Evolutionary conservation across 2,797 vertebrate genomes (phyloP), one percentile per base, ranked within the genome.

Genomic region (Sphenodon punctatus): DNA sequence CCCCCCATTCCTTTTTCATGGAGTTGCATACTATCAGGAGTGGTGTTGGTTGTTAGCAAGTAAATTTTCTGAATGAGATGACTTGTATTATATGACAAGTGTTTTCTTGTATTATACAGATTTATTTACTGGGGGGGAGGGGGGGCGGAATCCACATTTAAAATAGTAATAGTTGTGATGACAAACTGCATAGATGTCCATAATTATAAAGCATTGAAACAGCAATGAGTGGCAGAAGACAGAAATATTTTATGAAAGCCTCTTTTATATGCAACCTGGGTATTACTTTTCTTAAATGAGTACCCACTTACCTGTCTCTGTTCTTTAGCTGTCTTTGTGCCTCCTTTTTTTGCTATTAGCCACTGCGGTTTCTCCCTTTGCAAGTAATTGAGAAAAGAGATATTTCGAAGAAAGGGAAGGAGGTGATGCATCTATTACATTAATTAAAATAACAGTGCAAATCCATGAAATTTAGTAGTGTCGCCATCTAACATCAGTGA

Each of bases 31-130:
- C 93, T 95, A 88, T 95, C 94, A 86, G 23, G 80, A 93, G 84
- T 95, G 90, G 91, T 91, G 83, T 91, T 94, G 94, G 91, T 95
- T 94, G 80, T 84, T 79, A 92, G 73, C 27, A 61, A 68, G 71
- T 73, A 67, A 71, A 63, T 59, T 74, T 69, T 90, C 88, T 92
- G 90, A 84, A 66, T 49, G 34, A 6, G 90, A 77, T 86, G 90
- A 87, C 78, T 67, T 11, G 4, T 90, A 86, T 95, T 94, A 84
- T 75, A 83, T 88, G 70, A 69, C 70, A 25, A 46, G 65, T 8
- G 16, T 41, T 63, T 77, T 78, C 86, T 92, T 89, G 90, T 84
- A 82, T 72, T 92, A 61, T 43, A 2, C 41, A 36, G 27, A 13
- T 14, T 45, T 13, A 60, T 30, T 76, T 90, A 88, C 60, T 66